Evolutionary conservation across 2,113 vertebrate genomes (phyloP).

Genomic region (Corydoras maculifer): DNA sequence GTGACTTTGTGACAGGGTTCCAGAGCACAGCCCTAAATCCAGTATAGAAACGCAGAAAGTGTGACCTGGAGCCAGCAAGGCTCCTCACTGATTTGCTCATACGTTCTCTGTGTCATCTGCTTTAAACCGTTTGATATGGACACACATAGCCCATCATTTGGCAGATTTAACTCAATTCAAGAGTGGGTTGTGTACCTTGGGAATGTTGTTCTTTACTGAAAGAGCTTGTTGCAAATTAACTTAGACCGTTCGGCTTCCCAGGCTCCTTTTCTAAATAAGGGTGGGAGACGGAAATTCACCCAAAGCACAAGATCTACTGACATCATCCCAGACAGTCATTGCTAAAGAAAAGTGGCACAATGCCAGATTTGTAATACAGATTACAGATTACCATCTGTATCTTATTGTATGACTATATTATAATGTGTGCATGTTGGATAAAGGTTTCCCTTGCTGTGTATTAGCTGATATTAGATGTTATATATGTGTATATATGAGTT

Average conservation of each 20-base stretch:
- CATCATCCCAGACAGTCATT: not conserved
- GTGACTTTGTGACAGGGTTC: constrained; percentile 73
- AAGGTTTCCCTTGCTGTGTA: not conserved
- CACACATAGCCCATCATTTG: constrained; percentile 5
- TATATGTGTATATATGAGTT: too few relatives aligned
- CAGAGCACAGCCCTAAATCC: constrained; percentile 66
- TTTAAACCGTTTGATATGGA: constrained; percentile 26
- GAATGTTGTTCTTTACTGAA: constrained; percentile 14
- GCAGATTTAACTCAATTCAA: constrained; percentile 27
- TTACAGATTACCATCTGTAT: too few relatives aligned
- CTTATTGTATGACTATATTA: not conserved
- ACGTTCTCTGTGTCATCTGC: constrained; percentile 1
- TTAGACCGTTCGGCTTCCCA: constrained; percentile 34
- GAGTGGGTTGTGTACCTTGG: constrained; percentile 11
- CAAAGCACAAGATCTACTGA: constrained; percentile 17
- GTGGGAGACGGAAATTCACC: not conserved
- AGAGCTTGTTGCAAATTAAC: constrained; percentile 37
- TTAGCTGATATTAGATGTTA: not conserved
- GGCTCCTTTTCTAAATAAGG: constrained; percentile 31
- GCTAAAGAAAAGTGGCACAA: not conserved
- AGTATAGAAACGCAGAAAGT: constrained; percentile 51
- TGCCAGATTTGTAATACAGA: too few relatives aligned
- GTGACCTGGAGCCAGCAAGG: constrained; percentile 15
- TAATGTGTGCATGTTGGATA: not conserved
- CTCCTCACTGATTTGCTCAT: constrained; percentile 10